Conservation (phyloP, 2,113 vertebrate genomes). For the Solea solea region DNA sequence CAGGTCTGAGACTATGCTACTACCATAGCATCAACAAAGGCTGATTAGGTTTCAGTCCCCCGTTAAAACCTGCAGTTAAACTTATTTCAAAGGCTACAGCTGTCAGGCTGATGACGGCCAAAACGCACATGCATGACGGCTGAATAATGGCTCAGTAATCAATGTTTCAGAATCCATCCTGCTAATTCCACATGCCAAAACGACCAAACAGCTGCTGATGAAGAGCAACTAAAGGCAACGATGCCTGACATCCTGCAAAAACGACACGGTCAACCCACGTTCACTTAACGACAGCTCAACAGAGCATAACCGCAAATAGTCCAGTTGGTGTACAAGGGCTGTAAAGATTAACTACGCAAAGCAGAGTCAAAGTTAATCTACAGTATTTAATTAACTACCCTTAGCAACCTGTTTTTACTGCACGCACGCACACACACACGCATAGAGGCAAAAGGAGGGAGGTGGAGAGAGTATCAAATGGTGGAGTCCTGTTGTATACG, state of each 20-base stretch:
- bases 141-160: background rate
- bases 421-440: slow-evolving; percentile 23
- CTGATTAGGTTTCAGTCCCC: slow-evolving; percentile 2
- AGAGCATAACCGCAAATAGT: slow-evolving; percentile 7
- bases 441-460: slow-evolving; percentile 15
- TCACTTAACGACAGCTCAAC: background rate
- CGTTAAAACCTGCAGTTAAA: background rate
- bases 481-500: slow-evolving; percentile 21
- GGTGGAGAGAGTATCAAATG: slow-evolving; percentile 46
- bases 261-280: slow-evolving; percentile 8
- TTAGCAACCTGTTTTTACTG: slow-evolving; percentile 16
- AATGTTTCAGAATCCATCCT: slow-evolving; percentile 10
- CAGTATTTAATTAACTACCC: slow-evolving; percentile 3
- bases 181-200: slow-evolving; percentile 8
- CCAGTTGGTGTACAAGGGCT: background rate
- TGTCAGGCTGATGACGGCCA: background rate
- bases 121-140: background rate
- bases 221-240: slow-evolving; percentile 3
- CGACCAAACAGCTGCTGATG: slow-evolving; percentile 16
- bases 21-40: background rate
- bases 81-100: slow-evolving; percentile 9
- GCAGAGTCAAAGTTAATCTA: slow-evolving; percentile 24
- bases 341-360: slow-evolving; percentile 45
- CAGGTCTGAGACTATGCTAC: background rate
- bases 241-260: slow-evolving; percentile 18